A percentile compares a stretch with the other conserved stretches of the same genome.
Evolutionary conservation across 2,113 vertebrate genomes (phyloP).

Genomic region (Lepus americanus): DNA sequence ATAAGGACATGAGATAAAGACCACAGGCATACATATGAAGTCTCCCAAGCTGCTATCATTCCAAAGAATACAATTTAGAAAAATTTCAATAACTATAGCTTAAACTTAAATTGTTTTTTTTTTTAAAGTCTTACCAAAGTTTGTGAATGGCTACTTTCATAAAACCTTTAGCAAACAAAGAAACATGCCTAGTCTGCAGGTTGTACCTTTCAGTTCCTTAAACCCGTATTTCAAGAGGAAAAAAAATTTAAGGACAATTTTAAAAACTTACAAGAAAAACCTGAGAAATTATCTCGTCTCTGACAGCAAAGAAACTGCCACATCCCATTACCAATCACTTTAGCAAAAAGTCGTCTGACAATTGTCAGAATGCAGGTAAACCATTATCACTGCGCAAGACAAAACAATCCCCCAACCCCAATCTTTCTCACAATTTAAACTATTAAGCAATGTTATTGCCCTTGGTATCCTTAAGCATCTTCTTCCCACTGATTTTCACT

Average conservation of each 20-base stretch:
- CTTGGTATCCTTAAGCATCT: not conserved
- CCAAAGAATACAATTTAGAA: constrained; percentile 42
- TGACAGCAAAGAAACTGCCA: constrained; percentile 89
- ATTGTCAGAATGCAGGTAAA: constrained; percentile 82
- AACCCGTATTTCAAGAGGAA: constrained; percentile 31
- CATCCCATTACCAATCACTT: constrained; percentile 80
- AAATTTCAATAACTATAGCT: constrained; percentile 5
- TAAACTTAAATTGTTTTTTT: constrained; percentile 47
- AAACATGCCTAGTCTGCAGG: constrained; percentile 8
- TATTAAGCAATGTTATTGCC: not conserved
- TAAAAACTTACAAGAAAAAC: constrained; percentile 85
- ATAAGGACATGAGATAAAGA: constrained; percentile 47
- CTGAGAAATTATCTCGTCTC: constrained; percentile 81
- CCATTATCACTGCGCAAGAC: constrained; percentile 75
- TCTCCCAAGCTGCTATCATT: constrained; percentile 29
- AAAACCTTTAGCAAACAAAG: constrained; percentile 26
- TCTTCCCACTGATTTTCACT: not conserved
- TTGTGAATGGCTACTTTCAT: constrained; percentile 34
- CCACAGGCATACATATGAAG: constrained; percentile 6
- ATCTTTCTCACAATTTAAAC: constrained; percentile 12
- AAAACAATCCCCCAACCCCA: constrained; percentile 21
- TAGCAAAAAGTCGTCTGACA: constrained; percentile 75
- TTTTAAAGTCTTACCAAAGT: not conserved
- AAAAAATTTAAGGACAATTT: constrained; percentile 51
- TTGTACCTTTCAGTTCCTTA: constrained; percentile 44